phyloP scores from a whole-genome alignment of 2,888 invertebrate genomes.

The Gryllus longicercus region DNA sequence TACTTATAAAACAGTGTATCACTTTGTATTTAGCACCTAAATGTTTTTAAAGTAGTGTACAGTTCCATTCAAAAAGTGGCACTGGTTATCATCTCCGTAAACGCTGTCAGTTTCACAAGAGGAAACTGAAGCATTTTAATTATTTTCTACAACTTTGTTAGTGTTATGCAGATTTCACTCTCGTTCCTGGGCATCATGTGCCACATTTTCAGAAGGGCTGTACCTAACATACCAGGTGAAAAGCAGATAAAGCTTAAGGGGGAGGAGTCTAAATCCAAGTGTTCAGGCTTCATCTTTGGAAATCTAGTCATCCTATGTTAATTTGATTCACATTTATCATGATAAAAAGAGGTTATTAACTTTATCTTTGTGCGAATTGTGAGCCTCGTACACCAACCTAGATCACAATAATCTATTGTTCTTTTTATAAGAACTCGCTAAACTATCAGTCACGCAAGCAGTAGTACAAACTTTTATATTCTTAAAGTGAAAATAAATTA shows the following conservation, averaged over 20 bases:
- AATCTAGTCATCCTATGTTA: not conserved
- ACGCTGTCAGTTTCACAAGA: too few species aligned
- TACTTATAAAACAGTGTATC: not conserved
- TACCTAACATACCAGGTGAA: not conserved
- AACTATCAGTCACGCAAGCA: not conserved
- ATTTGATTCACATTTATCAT: not conserved
- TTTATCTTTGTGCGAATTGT: not conserved
- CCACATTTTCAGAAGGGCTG: not conserved
- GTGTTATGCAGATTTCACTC: too few species aligned
- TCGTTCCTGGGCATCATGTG: not conserved
- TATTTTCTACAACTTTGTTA: too few species aligned
- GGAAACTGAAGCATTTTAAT: too few species aligned
- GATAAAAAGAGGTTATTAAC: not conserved
- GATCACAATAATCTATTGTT: not conserved
- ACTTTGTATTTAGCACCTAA: not conserved
- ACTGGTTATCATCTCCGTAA: not conserved
- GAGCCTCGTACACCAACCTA: not conserved
- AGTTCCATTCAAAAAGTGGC: not conserved
- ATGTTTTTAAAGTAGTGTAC: not conserved
- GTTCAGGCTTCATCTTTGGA: not conserved
- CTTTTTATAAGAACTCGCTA: not conserved
- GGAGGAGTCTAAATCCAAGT: not conserved
- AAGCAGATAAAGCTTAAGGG: not conserved
- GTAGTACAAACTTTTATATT: not conserved
- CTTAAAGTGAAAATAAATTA: not conserved